Evolutionary conservation across 2,888 invertebrate species (phyloP), one percentile per base, ranked within the genome.

Genomic region (Serripes groenlandicus): DNA sequence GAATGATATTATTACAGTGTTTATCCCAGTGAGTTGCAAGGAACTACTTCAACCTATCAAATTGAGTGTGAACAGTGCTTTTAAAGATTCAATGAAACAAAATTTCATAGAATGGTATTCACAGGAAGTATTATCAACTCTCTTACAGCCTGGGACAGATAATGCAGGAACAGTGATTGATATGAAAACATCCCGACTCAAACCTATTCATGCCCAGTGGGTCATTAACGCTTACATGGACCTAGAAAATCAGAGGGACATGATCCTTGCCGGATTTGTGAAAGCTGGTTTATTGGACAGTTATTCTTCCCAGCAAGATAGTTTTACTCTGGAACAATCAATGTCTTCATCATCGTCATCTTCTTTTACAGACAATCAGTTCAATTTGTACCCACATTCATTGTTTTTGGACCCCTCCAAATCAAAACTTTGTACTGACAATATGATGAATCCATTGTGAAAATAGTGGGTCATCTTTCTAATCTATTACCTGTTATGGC

Each of bases 31-130:
- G 11, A 69, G 68, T 1, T 88, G 85, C 54, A 87, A 86, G 3
- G 87, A 87, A 68, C 52, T 54, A 26, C 72, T 88, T 3, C 84
- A 86, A 52, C 87, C 84, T 1, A 58, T 86, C 11, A 82, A 88
- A 42, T 30, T 86, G n/a, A 35, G 70, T 26, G 81, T 86, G 23
- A 84, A 86, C 35, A 60, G 73, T 18, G 66, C 75, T 15, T 86
- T 74, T 56, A 84, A 85, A 42, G 78, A 70, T 2, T 28, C 28
- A 9, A 49, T 80, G 37, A 86, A 86, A 30, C n/a, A 5, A 4
- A 1, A 35, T 3, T 86, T 84, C 66, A 76, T 73, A 23, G 30
- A 56, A 1, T 85, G 81, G 81, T 86, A 81, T 28, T 52, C 28
- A 60, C 23, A 21, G n/a, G 28, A 62, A 56, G 77, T 77, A 0